Conservation (phyloP, 2,888 invertebrate genomes). For the Coronaproctus castanopsis region DNA sequence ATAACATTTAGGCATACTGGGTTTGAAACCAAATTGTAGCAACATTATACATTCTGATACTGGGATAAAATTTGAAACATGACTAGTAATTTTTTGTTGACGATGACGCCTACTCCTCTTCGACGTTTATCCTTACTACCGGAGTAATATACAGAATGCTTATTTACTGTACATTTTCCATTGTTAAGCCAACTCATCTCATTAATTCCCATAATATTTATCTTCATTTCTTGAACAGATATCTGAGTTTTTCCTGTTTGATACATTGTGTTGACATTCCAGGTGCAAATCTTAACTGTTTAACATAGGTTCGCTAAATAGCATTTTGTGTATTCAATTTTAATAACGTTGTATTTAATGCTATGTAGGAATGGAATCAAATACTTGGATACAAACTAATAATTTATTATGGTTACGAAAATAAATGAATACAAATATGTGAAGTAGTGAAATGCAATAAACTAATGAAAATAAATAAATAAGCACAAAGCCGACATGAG, state of each 20-base stretch:
- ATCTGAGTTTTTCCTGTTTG: background rate
- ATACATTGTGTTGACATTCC: too few species aligned
- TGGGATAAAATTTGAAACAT: background rate
- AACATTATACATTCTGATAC: background rate
- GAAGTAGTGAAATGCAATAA: too few species aligned
- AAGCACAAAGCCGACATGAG: too few species aligned
- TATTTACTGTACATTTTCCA: background rate
- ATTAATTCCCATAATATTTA: background rate
- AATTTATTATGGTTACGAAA: too few species aligned
- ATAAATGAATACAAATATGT: too few species aligned
- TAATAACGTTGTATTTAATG: too few species aligned
- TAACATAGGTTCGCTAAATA: too few species aligned
- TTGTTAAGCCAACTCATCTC: background rate
- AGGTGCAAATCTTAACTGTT: too few species aligned
- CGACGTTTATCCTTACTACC: background rate
- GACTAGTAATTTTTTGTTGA: background rate
- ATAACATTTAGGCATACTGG: background rate
- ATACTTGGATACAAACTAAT: too few species aligned
- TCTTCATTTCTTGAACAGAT: background rate
- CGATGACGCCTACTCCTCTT: background rate
- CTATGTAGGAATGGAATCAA: too few species aligned
- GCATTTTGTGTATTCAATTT: too few species aligned
- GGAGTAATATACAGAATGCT: background rate
- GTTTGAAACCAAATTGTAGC: background rate
- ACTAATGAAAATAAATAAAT: too few species aligned